Evolutionary conservation across 2,888 invertebrate species (phyloP).

Genomic region (Quadriops clusia): DNA sequence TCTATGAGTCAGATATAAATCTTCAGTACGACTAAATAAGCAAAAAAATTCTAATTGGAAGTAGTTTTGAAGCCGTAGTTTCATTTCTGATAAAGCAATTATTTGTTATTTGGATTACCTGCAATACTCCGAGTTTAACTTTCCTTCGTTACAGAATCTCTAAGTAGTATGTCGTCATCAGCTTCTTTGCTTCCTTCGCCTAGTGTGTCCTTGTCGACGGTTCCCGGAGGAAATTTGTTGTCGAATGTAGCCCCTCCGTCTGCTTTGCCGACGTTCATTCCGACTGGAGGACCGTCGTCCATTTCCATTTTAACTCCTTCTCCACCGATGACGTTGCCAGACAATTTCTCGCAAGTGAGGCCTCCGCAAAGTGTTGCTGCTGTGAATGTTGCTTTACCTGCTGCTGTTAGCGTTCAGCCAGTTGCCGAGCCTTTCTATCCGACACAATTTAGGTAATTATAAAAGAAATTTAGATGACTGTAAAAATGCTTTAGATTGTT

Average conservation of each 20-base stretch:
- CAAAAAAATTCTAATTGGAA: too few relatives aligned
- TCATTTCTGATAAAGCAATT: slow-evolving; percentile 4
- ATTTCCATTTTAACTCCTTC: slow-evolving; percentile 17
- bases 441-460: slow-evolving; percentile 31
- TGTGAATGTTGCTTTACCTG: slow-evolving; percentile 7
- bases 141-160: slow-evolving; percentile 29
- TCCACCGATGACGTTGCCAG: slow-evolving; percentile 11
- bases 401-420: slow-evolving; percentile 10
- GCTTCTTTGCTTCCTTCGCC: slow-evolving; percentile 37
- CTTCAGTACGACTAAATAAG: neutral
- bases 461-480: neutral
- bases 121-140: too few relatives aligned
- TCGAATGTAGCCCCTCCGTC: slow-evolving; percentile 59
- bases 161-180: slow-evolving; percentile 35
- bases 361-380: slow-evolving; percentile 2
- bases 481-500: neutral
- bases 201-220: slow-evolving; percentile 26
- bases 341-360: too few relatives aligned
- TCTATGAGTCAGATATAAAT: neutral
- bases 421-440: slow-evolving; percentile 27
- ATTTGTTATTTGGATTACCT: slow-evolving; percentile 15
- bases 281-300: slow-evolving; percentile 31
- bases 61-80: too few relatives aligned
- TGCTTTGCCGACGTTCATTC: slow-evolving; percentile 52
- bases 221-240: slow-evolving; percentile 44